These are phyloP conservation scores for Nymphalis io DNA, from an alignment of 1,140 invertebrate species.

Conservation along the genomic window DNA sequence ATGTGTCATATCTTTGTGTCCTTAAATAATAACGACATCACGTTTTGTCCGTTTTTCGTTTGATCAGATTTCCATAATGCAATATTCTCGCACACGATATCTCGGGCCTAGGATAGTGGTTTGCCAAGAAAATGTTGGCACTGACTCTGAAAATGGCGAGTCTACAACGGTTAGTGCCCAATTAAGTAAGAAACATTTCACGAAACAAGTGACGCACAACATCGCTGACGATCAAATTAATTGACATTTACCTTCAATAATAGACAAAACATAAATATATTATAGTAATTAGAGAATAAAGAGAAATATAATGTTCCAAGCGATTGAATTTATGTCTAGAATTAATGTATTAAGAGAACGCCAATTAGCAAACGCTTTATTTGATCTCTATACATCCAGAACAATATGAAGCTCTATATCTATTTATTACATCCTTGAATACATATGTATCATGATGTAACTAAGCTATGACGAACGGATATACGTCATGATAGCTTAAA, in stretches of 20 bases:
- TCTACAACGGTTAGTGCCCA: slow-evolving; percentile 27
- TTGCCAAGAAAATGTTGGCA: slow-evolving; percentile 38
- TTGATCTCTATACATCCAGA: too few species aligned
- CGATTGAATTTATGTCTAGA: too few species aligned
- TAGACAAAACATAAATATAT: not conserved
- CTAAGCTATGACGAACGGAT: too few species aligned
- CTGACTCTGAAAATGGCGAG: slow-evolving; percentile 14
- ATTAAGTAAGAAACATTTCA: slow-evolving; percentile 31
- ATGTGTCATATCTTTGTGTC: not conserved
- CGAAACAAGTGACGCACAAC: not conserved
- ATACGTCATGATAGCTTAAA: too few species aligned
- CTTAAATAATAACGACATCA: slow-evolving; percentile 12
- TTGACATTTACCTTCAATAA: not conserved
- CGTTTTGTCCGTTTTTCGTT: slow-evolving; percentile 18
- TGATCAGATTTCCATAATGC: slow-evolving; percentile 29
- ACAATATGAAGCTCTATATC: too few species aligned
- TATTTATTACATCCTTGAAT: too few species aligned
- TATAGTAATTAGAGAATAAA: too few species aligned
- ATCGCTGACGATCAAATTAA: not conserved
- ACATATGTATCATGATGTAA: too few species aligned
- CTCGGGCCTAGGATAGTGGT: slow-evolving; percentile 31
- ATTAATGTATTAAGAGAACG: too few species aligned
- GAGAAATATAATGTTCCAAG: too few species aligned
- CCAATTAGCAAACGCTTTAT: too few species aligned
- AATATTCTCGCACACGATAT: slow-evolving; percentile 34